Percentiles rank a stretch among this genome's conserved stretches.
phyloP scores from a whole-genome alignment of 2,888 invertebrate genomes.

The Mythimna lalbum region DNA sequence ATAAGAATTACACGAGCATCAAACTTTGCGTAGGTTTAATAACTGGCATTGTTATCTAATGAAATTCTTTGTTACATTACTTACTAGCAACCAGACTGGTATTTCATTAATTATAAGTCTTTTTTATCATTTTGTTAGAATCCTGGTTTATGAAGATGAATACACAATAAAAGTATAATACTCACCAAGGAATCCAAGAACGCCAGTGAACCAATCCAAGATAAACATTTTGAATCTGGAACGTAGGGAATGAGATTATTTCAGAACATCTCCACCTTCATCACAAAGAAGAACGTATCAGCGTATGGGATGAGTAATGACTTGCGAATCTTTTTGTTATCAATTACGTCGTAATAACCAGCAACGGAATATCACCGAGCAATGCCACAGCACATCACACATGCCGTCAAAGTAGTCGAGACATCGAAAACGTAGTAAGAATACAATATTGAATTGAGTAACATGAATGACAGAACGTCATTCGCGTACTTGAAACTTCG shows the following conservation, averaged over 20 bases:
- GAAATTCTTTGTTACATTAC: neutral
- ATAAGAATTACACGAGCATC: slow-evolving; percentile 1
- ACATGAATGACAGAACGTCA: slow-evolving; percentile 87
- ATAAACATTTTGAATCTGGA: slow-evolving; percentile 95
- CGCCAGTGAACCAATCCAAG: slow-evolving; percentile 99
- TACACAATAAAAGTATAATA: slow-evolving; percentile 58
- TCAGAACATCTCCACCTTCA: slow-evolving; percentile 65
- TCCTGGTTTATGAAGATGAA: neutral
- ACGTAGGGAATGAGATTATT: slow-evolving; percentile 74
- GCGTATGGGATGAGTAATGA: slow-evolving; percentile 77
- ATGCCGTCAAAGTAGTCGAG: slow-evolving; percentile 68
- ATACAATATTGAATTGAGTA: slow-evolving; percentile 86
- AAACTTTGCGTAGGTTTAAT: neutral
- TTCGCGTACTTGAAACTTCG: slow-evolving; percentile 80
- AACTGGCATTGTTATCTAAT: neutral
- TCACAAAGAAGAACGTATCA: slow-evolving; percentile 76
- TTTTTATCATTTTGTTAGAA: neutral
- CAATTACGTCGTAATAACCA: slow-evolving; percentile 74
- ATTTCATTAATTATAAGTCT: too few relatives aligned
- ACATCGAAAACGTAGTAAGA: slow-evolving; percentile 75
- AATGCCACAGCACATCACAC: slow-evolving; percentile 62
- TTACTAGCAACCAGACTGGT: neutral
- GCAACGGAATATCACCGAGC: slow-evolving; percentile 65
- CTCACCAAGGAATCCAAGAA: slow-evolving; percentile 98
- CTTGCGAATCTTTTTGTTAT: slow-evolving; percentile 81